Conservation (phyloP, 2,888 invertebrate species). For the Graphium colonna region DNA sequence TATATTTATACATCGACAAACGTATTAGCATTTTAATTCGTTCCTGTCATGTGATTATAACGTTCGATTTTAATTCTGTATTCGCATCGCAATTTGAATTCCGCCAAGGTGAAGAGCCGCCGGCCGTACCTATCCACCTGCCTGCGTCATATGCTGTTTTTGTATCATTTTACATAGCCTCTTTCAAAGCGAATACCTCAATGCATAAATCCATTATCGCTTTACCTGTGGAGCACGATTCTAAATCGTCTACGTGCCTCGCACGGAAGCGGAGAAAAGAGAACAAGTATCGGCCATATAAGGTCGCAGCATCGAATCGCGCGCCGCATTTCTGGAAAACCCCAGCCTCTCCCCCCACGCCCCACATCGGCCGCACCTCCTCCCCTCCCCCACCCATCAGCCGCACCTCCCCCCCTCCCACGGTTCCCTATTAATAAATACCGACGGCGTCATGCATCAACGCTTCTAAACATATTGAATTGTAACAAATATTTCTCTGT, state of each 20-base stretch:
- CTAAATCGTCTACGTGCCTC: neutral
- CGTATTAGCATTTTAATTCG: neutral
- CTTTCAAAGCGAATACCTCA: too few species aligned
- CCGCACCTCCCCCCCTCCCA: conserved; percentile 27
- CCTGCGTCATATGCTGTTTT: neutral
- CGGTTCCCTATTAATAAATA: conserved; percentile 23
- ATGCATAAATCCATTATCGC: too few species aligned
- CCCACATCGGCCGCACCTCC: conserved; percentile 17
- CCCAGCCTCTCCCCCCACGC: conserved; percentile 48
- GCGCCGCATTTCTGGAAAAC: conserved; percentile 74
- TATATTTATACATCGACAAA: neutral
- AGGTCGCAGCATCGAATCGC: conserved; percentile 49
- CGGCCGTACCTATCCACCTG: neutral
- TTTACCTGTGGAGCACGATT: neutral
- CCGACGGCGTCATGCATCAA: conserved; percentile 2
- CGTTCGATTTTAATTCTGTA: neutral
- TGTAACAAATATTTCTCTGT: too few species aligned
- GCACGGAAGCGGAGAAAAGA: conserved; percentile 57
- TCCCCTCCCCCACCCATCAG: conserved; percentile 17
- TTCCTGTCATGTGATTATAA: neutral
- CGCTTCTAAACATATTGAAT: too few species aligned
- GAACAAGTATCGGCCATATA: conserved; percentile 47
- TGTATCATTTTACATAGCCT: too few species aligned
- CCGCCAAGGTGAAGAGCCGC: neutral
- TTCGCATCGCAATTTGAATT: neutral